Conservation (phyloP, 2,888 invertebrate species). For the Acleris laterana region DNA sequence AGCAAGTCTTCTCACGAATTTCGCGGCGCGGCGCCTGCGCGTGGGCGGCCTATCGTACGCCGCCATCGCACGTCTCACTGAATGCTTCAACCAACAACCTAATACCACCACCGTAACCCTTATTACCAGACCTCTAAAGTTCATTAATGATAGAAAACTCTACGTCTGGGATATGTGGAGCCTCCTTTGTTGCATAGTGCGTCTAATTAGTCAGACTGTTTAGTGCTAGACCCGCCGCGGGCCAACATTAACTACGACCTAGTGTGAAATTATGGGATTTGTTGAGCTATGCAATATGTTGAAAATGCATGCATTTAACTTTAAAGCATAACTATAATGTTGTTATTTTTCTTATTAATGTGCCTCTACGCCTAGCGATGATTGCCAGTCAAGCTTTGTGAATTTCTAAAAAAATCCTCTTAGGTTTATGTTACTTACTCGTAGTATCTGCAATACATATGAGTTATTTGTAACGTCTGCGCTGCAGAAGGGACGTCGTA, state of each 20-base stretch:
- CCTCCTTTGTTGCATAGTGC: slow-evolving; percentile 78
- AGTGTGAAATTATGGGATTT: slow-evolving; percentile 75
- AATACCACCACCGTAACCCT: slow-evolving; percentile 48
- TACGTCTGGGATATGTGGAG: slow-evolving; percentile 29
- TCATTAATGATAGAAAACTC: slow-evolving; percentile 42
- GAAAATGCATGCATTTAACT: slow-evolving; percentile 15
- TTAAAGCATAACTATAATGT: slow-evolving; percentile 39
- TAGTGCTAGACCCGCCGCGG: slow-evolving; percentile 73
- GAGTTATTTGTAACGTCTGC: slow-evolving; percentile 64
- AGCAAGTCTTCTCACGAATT: slow-evolving; percentile 80
- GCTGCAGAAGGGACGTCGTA: slow-evolving; percentile 65
- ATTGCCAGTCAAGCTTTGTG: too few relatives aligned
- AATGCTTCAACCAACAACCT: slow-evolving; percentile 54
- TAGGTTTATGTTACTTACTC: too few relatives aligned
- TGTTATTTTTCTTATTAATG: too few relatives aligned
- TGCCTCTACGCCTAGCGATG: too few relatives aligned
- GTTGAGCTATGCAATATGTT: slow-evolving; percentile 51
- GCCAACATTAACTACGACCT: slow-evolving; percentile 64
- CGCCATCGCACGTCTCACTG: slow-evolving; percentile 72
- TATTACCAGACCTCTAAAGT: slow-evolving; percentile 54
- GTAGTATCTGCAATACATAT: slow-evolving; percentile 46
- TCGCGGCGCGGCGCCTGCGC: slow-evolving; percentile 78
- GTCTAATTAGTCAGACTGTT: slow-evolving; percentile 83
- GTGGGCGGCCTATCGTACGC: slow-evolving; percentile 79
- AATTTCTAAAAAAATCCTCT: too few relatives aligned